Evolutionary conservation across 2,797 vertebrate genomes (phyloP).

Genomic region (Labroides dimidiatus): DNA sequence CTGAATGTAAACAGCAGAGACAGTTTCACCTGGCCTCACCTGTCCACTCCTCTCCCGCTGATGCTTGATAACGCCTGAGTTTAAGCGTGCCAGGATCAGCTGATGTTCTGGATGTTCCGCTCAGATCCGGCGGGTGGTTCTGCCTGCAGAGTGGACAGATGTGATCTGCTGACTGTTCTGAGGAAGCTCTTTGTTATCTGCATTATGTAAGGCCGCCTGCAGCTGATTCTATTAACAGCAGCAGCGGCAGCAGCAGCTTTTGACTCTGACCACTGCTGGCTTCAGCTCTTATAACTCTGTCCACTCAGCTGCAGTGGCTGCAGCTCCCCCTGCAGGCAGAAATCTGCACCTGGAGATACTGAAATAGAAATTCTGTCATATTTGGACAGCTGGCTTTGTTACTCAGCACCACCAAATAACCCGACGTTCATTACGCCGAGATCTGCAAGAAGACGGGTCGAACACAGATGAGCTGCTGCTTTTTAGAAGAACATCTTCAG

Average conservation of each 20-base stretch:
- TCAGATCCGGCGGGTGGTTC: slow-evolving; percentile 10
- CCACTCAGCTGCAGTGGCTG: neutral
- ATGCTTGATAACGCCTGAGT: neutral
- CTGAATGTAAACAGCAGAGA: neutral
- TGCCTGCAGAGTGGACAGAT: slow-evolving; percentile 29
- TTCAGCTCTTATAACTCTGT: neutral
- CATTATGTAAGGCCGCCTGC: slow-evolving; percentile 47
- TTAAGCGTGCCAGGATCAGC: slow-evolving; percentile 39
- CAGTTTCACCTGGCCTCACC: slow-evolving; percentile 4
- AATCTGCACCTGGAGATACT: fast-evolving
- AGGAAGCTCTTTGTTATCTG: slow-evolving; percentile 58
- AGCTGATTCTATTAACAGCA: slow-evolving; percentile 40
- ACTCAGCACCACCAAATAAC: neutral
- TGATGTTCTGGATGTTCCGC: slow-evolving; percentile 27
- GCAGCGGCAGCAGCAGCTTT: slow-evolving; percentile 9
- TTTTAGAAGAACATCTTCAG: no score
- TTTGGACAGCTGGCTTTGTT: slow-evolving; percentile 17
- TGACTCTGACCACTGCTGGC: neutral
- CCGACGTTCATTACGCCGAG: slow-evolving; percentile 1
- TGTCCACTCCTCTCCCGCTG: slow-evolving; percentile 9
- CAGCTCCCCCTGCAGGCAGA: slow-evolving; percentile 30
- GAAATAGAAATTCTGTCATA: slow-evolving; percentile 22
- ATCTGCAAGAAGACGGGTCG: slow-evolving; percentile 2
- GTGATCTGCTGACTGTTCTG: slow-evolving; percentile 52
- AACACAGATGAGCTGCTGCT: no score